These are phyloP conservation scores for Acromyrmex charruanus DNA, from an alignment of 1,140 invertebrate genomes.

Conservation along the genomic window DNA sequence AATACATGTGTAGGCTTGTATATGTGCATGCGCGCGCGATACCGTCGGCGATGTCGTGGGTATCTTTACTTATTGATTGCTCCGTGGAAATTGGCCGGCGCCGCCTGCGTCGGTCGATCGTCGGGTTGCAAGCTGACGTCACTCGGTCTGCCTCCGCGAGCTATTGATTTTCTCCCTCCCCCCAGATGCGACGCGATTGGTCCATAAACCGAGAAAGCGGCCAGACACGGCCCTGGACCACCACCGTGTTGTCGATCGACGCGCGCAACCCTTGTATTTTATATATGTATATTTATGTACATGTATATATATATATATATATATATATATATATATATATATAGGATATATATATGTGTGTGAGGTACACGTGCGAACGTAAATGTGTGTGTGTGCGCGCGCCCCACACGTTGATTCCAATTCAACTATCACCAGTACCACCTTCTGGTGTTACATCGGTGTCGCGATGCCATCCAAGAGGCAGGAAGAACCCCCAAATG, in stretches of 20 bases:
- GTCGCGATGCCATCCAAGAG: not conserved
- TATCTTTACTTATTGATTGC: constrained; percentile 84
- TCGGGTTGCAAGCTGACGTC: constrained; percentile 82
- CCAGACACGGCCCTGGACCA: constrained; percentile 68
- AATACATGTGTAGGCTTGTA: not conserved
- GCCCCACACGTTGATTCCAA: constrained; percentile 29
- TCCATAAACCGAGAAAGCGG: constrained; percentile 73
- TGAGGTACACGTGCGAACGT: constrained; percentile 37
- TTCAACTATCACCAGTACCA: not conserved
- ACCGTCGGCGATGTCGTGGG: constrained; percentile 66
- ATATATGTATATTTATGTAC: not conserved
- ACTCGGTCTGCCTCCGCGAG: constrained; percentile 74
- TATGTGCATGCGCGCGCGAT: constrained; percentile 5
- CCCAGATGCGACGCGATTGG: constrained; percentile 78
- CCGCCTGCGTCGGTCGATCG: constrained; percentile 85
- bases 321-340: too few relatives aligned
- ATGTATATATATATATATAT: too few relatives aligned
- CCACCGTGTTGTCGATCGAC: constrained; percentile 63
- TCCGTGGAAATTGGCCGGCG: constrained; percentile 84
- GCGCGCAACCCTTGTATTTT: constrained; percentile 54
- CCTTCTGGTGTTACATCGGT: not conserved
- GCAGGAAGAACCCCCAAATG: not conserved
- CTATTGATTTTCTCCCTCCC: constrained; percentile 83
- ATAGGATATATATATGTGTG: too few relatives aligned
- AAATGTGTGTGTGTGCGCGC: not conserved